Percentiles rank a stretch among this genome's conserved stretches.
Conservation (phyloP, 2,888 invertebrate species). For the Linnaemya tessellans region DNA sequence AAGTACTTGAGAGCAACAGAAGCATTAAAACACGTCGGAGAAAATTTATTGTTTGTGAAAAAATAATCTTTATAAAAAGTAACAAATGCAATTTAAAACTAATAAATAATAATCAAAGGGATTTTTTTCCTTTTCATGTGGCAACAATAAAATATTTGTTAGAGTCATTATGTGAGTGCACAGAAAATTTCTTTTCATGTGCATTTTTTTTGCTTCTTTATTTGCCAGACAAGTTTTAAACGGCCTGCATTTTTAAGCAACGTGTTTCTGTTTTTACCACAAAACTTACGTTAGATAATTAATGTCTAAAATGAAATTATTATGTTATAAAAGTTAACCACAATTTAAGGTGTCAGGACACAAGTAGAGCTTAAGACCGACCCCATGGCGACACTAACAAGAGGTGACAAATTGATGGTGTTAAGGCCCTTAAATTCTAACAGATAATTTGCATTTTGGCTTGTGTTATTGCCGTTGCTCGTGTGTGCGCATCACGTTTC, state of each 20-base stretch:
- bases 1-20: conserved; percentile 10
- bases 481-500: neutral
- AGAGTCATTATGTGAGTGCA: neutral
- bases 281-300: conserved; percentile 21
- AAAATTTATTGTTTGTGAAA: conserved; percentile 74
- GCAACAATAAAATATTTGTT: neutral
- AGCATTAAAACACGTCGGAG: conserved; percentile 75
- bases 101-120: neutral
- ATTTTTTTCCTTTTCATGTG: neutral
- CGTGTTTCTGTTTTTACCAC: conserved; percentile 4
- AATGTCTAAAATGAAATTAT: conserved; percentile 32
- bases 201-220: neutral
- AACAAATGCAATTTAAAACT: conserved; percentile 69
- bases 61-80: conserved; percentile 34
- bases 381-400: conserved; percentile 78
- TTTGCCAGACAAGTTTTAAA: neutral
- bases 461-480: conserved; percentile 15
- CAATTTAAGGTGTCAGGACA: conserved; percentile 35
- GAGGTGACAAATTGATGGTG: conserved; percentile 82
- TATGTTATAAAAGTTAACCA: conserved; percentile 53
- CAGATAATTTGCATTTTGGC: conserved; percentile 54
- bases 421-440: conserved; percentile 79
- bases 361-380: conserved; percentile 23
- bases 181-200: neutral
- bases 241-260: neutral